Evolutionary conservation across 2,797 vertebrate species (phyloP).

Genomic region (Chiloscyllium punctatum): DNA sequence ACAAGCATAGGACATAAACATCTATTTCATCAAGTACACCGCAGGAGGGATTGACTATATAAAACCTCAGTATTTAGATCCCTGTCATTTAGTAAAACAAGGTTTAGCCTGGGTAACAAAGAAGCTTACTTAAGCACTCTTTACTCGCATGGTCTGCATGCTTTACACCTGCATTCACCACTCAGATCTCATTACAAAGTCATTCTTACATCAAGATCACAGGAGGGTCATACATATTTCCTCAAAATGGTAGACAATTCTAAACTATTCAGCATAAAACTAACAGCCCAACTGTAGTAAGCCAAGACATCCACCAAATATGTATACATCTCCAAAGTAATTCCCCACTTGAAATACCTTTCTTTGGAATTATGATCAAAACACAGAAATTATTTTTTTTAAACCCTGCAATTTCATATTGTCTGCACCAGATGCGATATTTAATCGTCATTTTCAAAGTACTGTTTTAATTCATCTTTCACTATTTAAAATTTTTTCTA

Average conservation of each 20-base stretch:
- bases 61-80: background rate
- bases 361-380: background rate
- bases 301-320: background rate
- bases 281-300: background rate
- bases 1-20: background rate
- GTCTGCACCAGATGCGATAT: background rate
- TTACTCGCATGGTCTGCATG: background rate
- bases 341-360: background rate
- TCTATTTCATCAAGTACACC: background rate
- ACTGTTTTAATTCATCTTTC: background rate
- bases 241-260: background rate
- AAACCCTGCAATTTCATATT: background rate
- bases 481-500: background rate
- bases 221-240: no score
- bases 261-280: background rate
- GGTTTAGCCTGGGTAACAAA: background rate
- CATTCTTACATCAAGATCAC: background rate
- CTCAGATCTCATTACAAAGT: background rate
- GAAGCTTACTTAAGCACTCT: background rate
- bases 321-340: background rate
- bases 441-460: background rate
- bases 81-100: background rate
- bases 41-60: background rate
- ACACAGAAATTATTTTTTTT: background rate
- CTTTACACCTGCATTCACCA: background rate